phyloP scores from a whole-genome alignment of 2,888 invertebrate genomes.

The Thera obeliscata region DNA sequence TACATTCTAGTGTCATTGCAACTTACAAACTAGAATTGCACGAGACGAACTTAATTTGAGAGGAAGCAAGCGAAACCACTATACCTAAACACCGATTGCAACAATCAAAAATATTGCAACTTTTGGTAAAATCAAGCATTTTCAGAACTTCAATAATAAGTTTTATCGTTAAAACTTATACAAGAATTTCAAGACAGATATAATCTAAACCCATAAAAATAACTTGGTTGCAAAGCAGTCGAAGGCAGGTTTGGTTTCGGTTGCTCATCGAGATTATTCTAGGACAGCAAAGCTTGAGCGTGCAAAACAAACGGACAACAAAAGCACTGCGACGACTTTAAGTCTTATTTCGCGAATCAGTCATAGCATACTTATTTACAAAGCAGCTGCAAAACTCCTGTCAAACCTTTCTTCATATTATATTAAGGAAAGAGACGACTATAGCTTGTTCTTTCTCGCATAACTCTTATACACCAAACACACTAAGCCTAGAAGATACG shows the following conservation, averaged over 20 bases:
- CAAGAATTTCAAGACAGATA: too few species aligned
- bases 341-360: conserved; percentile 29
- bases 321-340: conserved; percentile 32
- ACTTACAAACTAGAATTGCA: conserved; percentile 35
- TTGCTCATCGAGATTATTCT: conserved; percentile 9
- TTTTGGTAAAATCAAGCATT: too few species aligned
- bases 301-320: conserved; percentile 30
- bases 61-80: conserved; percentile 9
- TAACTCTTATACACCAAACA: conserved; percentile 14
- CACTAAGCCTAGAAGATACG: conserved; percentile 14
- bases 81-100: background rate
- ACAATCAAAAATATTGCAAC: too few species aligned
- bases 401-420: conserved; percentile 8
- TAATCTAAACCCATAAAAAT: too few species aligned
- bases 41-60: conserved; percentile 1
- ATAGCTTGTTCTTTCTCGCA: conserved; percentile 11
- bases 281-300: conserved; percentile 34
- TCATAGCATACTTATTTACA: conserved; percentile 18
- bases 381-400: conserved; percentile 10
- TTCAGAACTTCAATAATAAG: too few species aligned
- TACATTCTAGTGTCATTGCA: conserved; percentile 43
- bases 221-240: too few species aligned
- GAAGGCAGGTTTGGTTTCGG: conserved; percentile 2
- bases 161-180: too few species aligned
- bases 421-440: conserved; percentile 22